Base-by-base conservation (phyloP, 2,113 vertebrate species). In the Microtus montanus region DNA sequence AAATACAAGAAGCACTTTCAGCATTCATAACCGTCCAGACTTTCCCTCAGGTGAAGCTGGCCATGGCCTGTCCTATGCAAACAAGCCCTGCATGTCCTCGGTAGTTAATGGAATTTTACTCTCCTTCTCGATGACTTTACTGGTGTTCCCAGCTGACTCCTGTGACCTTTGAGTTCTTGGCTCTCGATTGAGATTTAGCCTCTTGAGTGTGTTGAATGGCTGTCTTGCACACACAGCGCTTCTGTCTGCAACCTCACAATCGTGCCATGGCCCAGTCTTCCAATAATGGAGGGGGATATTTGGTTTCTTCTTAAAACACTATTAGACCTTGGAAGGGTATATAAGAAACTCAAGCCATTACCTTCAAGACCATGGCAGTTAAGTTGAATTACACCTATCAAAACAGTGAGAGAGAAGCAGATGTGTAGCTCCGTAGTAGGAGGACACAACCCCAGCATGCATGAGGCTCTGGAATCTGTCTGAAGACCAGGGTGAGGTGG, bases 231-330 rank as follows among this genome's bases (percentile, higher is more conserved):
- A 77, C 89, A 63, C 54, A 64, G 14, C 19, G 63, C 26, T 85
- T 93, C 66, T 1, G 11, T 52, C 35, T 61, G 74, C 20, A 92
- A 77, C 6, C 33, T 33, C 63, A 68, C 24, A 79, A 87, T 20
- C 7, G 26, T 58, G 28, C 80, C 80, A 30, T 7, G 61, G 4
- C 1, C 87, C 17, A 14, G 75, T 64, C 73, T 90, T 90, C 49
- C 63, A 61, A 58, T 58, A 74, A 13, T 82, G 35, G 87, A 94
- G 54, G 41, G 30, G 54, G 90, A 49, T 1, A 22, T 64, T 80
- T 78, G 64, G 1, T 86, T 92, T 93, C 80, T 47, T 80, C 63
- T 89, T 89, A 61, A 94, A 96, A 90, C 58, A 82, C 26, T 64
- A n/a, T n/a, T 61, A 85, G 79, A 26, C 38, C 41, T 92, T 73